Percentiles rank a stretch among this genome's conserved stretches.
These are phyloP conservation scores for Leucosticte australis DNA, from an alignment of 2,113 vertebrate genomes.

Conservation along the genomic window DNA sequence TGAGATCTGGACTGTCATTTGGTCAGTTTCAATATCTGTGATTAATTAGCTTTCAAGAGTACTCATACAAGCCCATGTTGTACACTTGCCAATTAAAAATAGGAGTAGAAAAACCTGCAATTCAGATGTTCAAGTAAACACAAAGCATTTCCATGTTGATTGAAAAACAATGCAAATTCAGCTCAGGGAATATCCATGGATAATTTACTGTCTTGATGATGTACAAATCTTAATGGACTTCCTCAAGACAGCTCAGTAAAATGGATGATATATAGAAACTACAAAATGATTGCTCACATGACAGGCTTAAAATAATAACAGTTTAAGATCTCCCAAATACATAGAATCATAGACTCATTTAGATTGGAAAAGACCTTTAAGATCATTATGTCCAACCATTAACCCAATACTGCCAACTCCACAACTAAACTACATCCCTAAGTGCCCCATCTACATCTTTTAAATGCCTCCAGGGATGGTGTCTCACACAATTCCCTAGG, in stretches of 20 bases:
- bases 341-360: neutral
- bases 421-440: neutral
- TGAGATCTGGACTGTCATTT: neutral
- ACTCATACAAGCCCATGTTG: neutral
- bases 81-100: neutral
- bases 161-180: neutral
- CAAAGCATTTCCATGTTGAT: neutral
- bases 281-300: neutral
- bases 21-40: neutral
- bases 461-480: neutral
- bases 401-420: neutral
- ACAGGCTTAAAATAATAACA: neutral
- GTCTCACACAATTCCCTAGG: neutral
- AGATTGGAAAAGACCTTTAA: neutral
- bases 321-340: neutral
- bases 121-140: slow-evolving; percentile 7
- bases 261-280: neutral
- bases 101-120: neutral
- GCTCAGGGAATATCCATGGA: neutral
- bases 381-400: neutral
- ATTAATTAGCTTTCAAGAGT: neutral
- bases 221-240: neutral
- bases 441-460: neutral
- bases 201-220: neutral
- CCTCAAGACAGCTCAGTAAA: neutral